Evolutionary conservation across 2,888 invertebrate genomes (phyloP), one percentile per base, ranked within the genome.

Genomic region (Scaptomyza reducta): DNA sequence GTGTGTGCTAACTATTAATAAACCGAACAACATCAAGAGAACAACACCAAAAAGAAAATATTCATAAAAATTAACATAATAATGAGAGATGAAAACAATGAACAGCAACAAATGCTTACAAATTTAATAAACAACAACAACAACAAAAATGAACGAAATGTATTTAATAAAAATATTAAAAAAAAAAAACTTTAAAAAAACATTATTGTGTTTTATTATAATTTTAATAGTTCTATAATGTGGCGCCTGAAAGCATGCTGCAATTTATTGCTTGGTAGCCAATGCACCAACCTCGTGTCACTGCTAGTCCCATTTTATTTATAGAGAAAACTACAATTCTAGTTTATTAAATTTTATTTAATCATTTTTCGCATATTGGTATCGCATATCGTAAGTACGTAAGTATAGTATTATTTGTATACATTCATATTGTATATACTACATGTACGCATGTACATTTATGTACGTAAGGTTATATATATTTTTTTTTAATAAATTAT

Each of bases 161-260:
- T 87, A 82, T 82, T 87, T 85, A 82, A 87, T 85, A 82, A 82
- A 87, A 79, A 67, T 87, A 85, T 67, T 62, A 56, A 14, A 67
- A 72, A 72, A 79, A 71, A 66, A 53, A 66, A 66, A 40, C 57
- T 57, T 18, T 45, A 70, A n/a, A 50, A 58, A 58, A 50, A 51
- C 35, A 1, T 14, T 38, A 22, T 3, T 6, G 42, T 11, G 13
- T 14, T 14, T 53, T 27, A 33, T 13, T n/a, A n/a, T n/a, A n/a
- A n/a, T n/a, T n/a, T n/a, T n/a, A n/a, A n/a, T n/a, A n/a, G n/a
- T n/a, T n/a, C n/a, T n/a, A n/a, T n/a, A n/a, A n/a, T n/a, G n/a
- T n/a, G n/a, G n/a, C n/a, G 27, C 27, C 27, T 27, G 27, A 5
- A 31, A 16, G 31, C 9, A 6, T 13, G 13, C 47, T 9, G 0